A percentile compares a stretch with the other conserved stretches of the same genome.
These are phyloP conservation scores for Amphipoea lucens DNA, from an alignment of 2,888 invertebrate species.

Conservation along the genomic window DNA sequence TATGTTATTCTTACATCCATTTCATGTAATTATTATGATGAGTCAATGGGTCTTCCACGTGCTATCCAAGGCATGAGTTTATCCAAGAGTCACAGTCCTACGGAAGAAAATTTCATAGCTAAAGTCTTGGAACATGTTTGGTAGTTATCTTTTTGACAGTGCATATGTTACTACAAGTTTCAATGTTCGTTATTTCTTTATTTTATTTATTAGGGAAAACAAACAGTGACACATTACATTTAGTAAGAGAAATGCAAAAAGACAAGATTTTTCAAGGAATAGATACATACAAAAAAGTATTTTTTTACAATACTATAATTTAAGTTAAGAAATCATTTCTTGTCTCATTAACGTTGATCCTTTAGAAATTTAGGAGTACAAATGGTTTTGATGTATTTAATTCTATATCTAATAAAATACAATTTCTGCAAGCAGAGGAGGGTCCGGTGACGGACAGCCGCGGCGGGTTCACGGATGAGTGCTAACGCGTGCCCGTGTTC, in stretches of 20 bases:
- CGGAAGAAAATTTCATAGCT: constrained; percentile 68
- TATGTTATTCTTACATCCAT: constrained; percentile 3
- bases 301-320: too few species aligned
- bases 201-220: too few species aligned
- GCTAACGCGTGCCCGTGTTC: too few species aligned
- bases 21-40: not conserved
- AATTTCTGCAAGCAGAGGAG: not conserved
- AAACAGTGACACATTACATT: too few species aligned
- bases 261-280: not conserved
- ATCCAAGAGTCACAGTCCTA: constrained; percentile 76
- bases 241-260: too few species aligned
- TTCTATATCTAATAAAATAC: not conserved
- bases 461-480: too few species aligned
- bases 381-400: not conserved
- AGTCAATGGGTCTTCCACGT: constrained; percentile 60
- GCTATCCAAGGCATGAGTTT: constrained; percentile 65
- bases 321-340: not conserved
- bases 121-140: constrained; percentile 71
- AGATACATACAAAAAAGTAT: too few species aligned
- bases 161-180: not conserved
- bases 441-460: too few species aligned
- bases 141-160: constrained; percentile 64
- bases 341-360: not conserved
- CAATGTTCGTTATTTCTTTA: not conserved
- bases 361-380: too few species aligned